These are phyloP conservation scores for Esox masquinongy DNA, from an alignment of 2,797 vertebrate genomes.

Conservation along the genomic window DNA sequence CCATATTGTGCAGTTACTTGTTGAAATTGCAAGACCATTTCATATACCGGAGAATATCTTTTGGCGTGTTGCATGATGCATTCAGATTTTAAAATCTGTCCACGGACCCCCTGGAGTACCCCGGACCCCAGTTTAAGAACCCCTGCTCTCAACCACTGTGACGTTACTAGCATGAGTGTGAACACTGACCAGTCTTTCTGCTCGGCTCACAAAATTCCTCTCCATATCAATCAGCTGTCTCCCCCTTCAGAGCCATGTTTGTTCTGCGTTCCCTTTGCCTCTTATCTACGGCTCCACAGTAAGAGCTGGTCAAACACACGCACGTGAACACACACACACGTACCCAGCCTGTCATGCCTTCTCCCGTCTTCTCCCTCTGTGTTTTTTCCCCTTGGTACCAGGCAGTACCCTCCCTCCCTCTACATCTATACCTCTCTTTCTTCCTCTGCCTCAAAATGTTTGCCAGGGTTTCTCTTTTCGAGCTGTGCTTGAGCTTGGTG, in stretches of 20 bases:
- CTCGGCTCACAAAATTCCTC: background rate
- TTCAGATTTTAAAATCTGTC: too few relatives aligned
- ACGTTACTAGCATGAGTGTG: background rate
- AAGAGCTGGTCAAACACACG: conserved; percentile 48
- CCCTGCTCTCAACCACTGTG: background rate
- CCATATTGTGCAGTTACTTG: too few relatives aligned
- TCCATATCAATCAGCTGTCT: background rate
- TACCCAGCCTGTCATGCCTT: conserved; percentile 16
- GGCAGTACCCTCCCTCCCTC: background rate
- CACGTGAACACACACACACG: conserved; percentile 31
- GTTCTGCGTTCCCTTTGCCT: conserved; percentile 36
- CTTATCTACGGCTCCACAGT: conserved; percentile 41
- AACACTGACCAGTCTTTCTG: background rate
- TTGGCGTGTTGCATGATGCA: too few relatives aligned
- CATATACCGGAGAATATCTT: background rate
- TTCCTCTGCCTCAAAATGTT: background rate
- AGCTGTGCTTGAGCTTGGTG: conserved; percentile 26
- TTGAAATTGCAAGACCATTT: too few relatives aligned
- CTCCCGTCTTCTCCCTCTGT: conserved; percentile 17
- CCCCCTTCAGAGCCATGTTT: conserved; percentile 32
- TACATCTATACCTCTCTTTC: conserved; percentile 16
- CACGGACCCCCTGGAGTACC: too few relatives aligned
- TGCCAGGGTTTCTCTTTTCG: conserved; percentile 19
- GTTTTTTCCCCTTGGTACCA: background rate
- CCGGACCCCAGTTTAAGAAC: too few relatives aligned